These are phyloP conservation scores for Cheilosia pagana DNA, from an alignment of 2,888 invertebrate genomes.

Conservation along the genomic window DNA sequence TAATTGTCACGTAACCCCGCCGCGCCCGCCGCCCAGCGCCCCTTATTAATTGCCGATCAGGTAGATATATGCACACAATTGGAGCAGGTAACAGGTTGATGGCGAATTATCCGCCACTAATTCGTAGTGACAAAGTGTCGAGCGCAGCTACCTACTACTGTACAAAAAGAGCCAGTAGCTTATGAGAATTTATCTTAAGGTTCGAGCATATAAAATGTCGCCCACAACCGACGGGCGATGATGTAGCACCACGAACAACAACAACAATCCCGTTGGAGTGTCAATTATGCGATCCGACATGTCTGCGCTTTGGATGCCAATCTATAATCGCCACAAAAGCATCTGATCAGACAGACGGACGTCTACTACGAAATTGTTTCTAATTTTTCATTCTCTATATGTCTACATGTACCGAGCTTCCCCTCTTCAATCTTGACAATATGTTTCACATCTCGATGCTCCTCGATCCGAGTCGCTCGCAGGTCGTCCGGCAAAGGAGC, in stretches of 20 bases:
- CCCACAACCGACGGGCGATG: not conserved
- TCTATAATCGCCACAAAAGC: constrained; percentile 33
- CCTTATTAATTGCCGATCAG: constrained; percentile 52
- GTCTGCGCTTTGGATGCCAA: constrained; percentile 69
- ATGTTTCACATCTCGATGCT: not conserved
- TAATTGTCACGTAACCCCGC: constrained; percentile 51
- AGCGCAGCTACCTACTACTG: constrained; percentile 38
- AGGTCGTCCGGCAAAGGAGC: constrained; percentile 27
- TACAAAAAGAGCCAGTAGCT: constrained; percentile 8
- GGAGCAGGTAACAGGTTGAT: constrained; percentile 42
- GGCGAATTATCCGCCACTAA: constrained; percentile 55
- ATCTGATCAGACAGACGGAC: constrained; percentile 69
- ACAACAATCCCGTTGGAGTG: constrained; percentile 8
- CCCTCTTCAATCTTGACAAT: constrained; percentile 24
- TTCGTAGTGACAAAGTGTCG: constrained; percentile 64
- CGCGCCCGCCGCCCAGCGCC: not conserved
- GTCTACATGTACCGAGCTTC: not conserved
- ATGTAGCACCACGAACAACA: constrained; percentile 10
- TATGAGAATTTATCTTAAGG: constrained; percentile 14
- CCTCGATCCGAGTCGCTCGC: not conserved
- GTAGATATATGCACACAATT: constrained; percentile 26
- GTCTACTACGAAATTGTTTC: constrained; percentile 52
- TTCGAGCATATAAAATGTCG: constrained; percentile 27
- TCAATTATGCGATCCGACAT: constrained; percentile 66
- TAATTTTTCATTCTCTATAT: constrained; percentile 2